Percentiles rank a stretch among this genome's conserved stretches.
Conservation (phyloP, 1,140 invertebrate genomes). For the Condylostylus longicornis region DNA sequence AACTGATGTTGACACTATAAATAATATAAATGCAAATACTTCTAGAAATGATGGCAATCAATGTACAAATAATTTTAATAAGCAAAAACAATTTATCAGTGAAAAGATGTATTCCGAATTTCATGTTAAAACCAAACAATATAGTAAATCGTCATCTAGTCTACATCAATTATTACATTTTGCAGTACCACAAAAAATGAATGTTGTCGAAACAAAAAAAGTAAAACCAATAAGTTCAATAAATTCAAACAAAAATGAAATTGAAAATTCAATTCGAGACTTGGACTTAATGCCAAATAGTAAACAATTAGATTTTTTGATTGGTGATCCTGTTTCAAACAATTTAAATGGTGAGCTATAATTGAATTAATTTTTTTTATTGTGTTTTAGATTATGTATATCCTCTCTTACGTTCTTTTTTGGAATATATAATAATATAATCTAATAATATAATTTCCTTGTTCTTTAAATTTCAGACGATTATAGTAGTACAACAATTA, state of each 20-base stretch:
- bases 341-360: too few relatives aligned
- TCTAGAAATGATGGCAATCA: slow-evolving; percentile 27
- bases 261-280: too few relatives aligned
- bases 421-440: too few relatives aligned
- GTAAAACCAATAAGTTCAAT: too few relatives aligned
- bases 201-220: slow-evolving; percentile 18
- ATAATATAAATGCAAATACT: slow-evolving; percentile 23
- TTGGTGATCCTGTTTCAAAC: slow-evolving; percentile 16
- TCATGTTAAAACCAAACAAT: slow-evolving; percentile 42
- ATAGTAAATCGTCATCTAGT: slow-evolving; percentile 44
- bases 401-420: too few relatives aligned
- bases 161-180: slow-evolving; percentile 34
- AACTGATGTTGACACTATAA: too few relatives aligned
- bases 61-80: slow-evolving; percentile 12
- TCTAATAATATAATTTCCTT: too few relatives aligned
- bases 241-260: too few relatives aligned
- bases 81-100: slow-evolving; percentile 41
- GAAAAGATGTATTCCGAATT: slow-evolving; percentile 45
- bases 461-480: slow-evolving; percentile 19
- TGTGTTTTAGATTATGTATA: too few relatives aligned
- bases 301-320: slow-evolving; percentile 9
- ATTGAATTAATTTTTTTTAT: too few relatives aligned
- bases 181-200: slow-evolving; percentile 25
- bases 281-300: too few relatives aligned
- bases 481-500: slow-evolving; percentile 13